A percentile compares a stretch with the other conserved stretches of the same genome.
Conservation (phyloP, 2,113 vertebrate genomes). For the Loxodonta africana region DNA sequence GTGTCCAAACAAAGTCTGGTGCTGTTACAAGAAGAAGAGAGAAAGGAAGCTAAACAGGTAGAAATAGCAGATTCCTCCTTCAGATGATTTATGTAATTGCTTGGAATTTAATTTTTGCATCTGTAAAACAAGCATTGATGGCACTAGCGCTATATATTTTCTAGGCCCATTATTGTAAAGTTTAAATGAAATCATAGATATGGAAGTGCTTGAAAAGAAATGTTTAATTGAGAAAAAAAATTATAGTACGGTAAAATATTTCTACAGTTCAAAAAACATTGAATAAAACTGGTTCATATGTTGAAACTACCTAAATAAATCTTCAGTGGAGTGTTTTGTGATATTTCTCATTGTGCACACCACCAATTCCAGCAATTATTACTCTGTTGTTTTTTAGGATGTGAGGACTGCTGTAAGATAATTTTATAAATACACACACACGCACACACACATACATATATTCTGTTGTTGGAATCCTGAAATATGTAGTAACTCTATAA, state of each 20-base stretch:
- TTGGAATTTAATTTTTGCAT: background rate
- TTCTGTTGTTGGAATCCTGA: background rate
- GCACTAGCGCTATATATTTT: background rate
- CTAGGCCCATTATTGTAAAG: background rate
- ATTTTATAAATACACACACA: no score
- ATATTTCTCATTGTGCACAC: background rate
- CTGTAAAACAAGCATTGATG: constrained; percentile 1
- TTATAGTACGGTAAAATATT: background rate
- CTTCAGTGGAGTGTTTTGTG: background rate
- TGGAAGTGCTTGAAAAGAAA: background rate
- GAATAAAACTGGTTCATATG: background rate
- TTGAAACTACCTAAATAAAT: background rate
- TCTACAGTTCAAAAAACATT: background rate
- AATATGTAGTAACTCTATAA: background rate
- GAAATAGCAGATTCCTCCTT: constrained; percentile 14
- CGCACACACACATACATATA: no score
- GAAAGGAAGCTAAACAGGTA: background rate
- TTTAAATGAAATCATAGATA: constrained; percentile 7
- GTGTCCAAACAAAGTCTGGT: background rate
- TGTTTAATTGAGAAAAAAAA: background rate
- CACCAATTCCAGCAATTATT: background rate
- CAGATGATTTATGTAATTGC: background rate
- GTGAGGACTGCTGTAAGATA: background rate
- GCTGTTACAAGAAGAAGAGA: background rate
- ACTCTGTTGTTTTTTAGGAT: background rate